phyloP scores from a whole-genome alignment of 2,888 invertebrate species.

The Diarsia mendica region DNA sequence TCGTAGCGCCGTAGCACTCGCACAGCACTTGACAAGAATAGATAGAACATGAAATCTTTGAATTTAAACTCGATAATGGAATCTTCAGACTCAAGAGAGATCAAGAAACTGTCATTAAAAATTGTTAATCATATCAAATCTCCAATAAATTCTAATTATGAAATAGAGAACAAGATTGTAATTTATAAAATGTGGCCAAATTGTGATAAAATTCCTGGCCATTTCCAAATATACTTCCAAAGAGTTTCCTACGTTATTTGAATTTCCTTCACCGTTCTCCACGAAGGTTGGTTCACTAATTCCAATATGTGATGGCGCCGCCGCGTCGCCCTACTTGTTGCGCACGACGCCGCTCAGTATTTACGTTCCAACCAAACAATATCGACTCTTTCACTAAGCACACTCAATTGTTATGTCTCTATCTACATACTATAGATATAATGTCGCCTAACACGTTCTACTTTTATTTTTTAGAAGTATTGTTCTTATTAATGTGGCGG shows the following conservation, averaged over 20 bases:
- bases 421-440: conserved; percentile 43
- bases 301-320: conserved; percentile 71
- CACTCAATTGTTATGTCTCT: conserved; percentile 65
- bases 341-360: conserved; percentile 75
- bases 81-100: not conserved
- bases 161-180: not conserved
- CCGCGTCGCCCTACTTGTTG: conserved; percentile 87
- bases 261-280: conserved; percentile 43
- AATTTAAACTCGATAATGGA: not conserved
- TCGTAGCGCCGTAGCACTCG: conserved; percentile 51
- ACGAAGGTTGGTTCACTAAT: conserved; percentile 52
- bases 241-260: conserved; percentile 27
- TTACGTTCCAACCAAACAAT: conserved; percentile 78
- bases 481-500: not conserved
- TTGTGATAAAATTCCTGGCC: not conserved
- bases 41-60: not conserved
- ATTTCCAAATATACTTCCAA: conserved; percentile 10
- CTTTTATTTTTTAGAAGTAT: conserved; percentile 30
- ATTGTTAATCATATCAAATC: too few species aligned
- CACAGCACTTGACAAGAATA: conserved; percentile 26
- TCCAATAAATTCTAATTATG: not conserved
- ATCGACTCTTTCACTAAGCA: conserved; percentile 75
- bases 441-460: conserved; percentile 49
- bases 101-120: not conserved
- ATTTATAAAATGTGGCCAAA: not conserved